Conservation (phyloP, 2,888 invertebrate species). For the Deilephila porcellus region DNA sequence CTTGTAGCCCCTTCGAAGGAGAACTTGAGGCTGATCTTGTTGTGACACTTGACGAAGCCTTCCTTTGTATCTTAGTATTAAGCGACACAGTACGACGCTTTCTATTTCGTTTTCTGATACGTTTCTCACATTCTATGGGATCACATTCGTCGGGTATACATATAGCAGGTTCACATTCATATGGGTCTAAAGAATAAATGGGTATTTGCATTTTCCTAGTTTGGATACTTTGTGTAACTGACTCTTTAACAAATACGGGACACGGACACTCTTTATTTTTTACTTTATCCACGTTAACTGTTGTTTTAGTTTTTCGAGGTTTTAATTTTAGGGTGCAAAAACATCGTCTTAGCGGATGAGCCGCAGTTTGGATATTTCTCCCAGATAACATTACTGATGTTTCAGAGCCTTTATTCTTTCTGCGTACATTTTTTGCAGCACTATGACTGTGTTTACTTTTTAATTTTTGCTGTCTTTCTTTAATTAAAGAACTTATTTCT, state of each 20-base stretch:
- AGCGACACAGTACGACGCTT: constrained; percentile 26
- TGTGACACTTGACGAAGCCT: constrained; percentile 25
- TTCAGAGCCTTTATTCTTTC: constrained; percentile 16
- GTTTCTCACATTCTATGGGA: constrained; percentile 41
- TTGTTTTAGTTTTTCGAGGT: constrained; percentile 26
- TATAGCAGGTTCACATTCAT: constrained; percentile 44
- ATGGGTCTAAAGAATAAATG: constrained; percentile 32
- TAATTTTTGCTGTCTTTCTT: constrained; percentile 5
- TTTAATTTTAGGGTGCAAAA: constrained; percentile 33
- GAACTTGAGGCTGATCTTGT: constrained; percentile 17
- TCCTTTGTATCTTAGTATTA: constrained; percentile 14
- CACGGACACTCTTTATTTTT: not conserved
- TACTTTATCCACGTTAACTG: not conserved
- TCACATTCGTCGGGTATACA: constrained; percentile 45
- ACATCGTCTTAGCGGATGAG: constrained; percentile 28
- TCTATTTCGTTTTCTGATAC: constrained; percentile 31
- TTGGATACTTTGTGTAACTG: constrained; percentile 25
- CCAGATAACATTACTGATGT: constrained; percentile 12
- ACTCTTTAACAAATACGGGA: not conserved
- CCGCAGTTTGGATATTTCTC: constrained; percentile 17
- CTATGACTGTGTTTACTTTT: not conserved
- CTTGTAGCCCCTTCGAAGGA: constrained; percentile 8
- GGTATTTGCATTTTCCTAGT: constrained; percentile 1
- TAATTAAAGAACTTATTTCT: not conserved
- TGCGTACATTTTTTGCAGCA: not conserved